Evolutionary conservation across 2,113 vertebrate species (phyloP), one percentile per base, ranked within the genome.

Genomic region (Dendrocopos noguchii): DNA sequence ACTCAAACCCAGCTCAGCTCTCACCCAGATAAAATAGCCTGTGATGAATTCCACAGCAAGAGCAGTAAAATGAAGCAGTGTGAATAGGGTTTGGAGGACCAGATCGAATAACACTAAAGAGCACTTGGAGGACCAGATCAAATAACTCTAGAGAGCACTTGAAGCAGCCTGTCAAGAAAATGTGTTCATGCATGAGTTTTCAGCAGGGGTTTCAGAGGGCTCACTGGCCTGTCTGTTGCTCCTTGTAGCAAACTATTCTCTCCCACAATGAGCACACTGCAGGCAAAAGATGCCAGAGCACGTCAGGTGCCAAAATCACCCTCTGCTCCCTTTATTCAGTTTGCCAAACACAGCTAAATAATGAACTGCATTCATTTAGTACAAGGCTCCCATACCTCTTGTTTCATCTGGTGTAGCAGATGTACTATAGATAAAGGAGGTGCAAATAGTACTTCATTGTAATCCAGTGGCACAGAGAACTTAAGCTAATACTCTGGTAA

Each of bases 211-310:
- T 75, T 75, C 25, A 29, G 73, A 36, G 75, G 70, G 76, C 70
- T 84, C 50, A 0, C 52, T 19, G 78, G 50, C 18, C 65, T 29
- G 12, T 4, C 70, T 68, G 24, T 24, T 27, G 16, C 46, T 87
- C 61, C 57, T 18, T 4, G 57, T 8, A 80, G 79, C 55, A 63
- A 85, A 18, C 63, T 33, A 0, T 7, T 44, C 74, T 56, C 72
- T 75, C 74, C 71, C 71, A 64, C 1, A 0, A 2, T 0, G 0
- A 56, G 60, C 0, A 0, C 25, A 76, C 46, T 31, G 56, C 80
- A 42, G 34, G 42, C 10, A 39, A 60, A 83, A 28, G 75, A 15
- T 61, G 47, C 42, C 65, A 72, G 56, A 74, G 79, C 9, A 27
- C 64, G 10, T 61, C 64, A 61, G 60, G 57, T 80, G 79, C 79